These are phyloP conservation scores for Rhyzopertha dominica DNA, from an alignment of 1,140 invertebrate species.

Conservation along the genomic window DNA sequence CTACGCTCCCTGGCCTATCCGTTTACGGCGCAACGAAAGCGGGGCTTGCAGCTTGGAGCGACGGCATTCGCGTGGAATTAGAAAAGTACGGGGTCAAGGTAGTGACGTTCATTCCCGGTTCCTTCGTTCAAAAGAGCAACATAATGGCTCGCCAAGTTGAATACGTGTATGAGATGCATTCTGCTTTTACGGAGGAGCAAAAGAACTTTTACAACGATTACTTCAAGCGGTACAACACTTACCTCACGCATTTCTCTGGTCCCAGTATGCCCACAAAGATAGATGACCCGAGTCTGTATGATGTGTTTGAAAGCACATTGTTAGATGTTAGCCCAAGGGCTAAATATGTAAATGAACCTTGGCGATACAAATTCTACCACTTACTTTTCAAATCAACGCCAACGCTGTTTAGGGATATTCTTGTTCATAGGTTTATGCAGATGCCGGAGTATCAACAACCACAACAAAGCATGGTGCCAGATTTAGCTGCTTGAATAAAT, in stretches of 20 bases:
- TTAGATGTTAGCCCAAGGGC: conserved; percentile 47
- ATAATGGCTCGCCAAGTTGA: conserved; percentile 51
- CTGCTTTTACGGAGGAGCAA: conserved; percentile 49
- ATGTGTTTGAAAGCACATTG: conserved; percentile 51
- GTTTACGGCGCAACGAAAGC: conserved; percentile 79
- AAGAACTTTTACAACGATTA: conserved; percentile 52
- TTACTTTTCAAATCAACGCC: conserved; percentile 50
- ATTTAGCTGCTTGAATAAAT: conserved; percentile 6
- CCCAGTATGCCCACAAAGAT: conserved; percentile 42
- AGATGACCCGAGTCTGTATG: conserved; percentile 47
- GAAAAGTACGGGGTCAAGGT: conserved; percentile 67
- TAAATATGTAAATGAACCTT: conserved; percentile 53
- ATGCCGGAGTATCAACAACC: conserved; percentile 45
- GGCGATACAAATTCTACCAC: conserved; percentile 50
- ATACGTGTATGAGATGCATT: conserved; percentile 51
- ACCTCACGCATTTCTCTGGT: conserved; percentile 47
- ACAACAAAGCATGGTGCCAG: not conserved
- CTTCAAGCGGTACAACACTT: conserved; percentile 51
- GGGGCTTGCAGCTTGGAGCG: conserved; percentile 64
- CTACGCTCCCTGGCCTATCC: conserved; percentile 63
- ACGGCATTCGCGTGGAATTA: conserved; percentile 69
- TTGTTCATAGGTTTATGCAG: conserved; percentile 51
- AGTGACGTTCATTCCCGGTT: conserved; percentile 69
- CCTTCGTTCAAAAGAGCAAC: conserved; percentile 53
- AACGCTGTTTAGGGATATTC: conserved; percentile 48